phyloP scores from a whole-genome alignment of 2,888 invertebrate species.

The Conchocele bisecta region DNA sequence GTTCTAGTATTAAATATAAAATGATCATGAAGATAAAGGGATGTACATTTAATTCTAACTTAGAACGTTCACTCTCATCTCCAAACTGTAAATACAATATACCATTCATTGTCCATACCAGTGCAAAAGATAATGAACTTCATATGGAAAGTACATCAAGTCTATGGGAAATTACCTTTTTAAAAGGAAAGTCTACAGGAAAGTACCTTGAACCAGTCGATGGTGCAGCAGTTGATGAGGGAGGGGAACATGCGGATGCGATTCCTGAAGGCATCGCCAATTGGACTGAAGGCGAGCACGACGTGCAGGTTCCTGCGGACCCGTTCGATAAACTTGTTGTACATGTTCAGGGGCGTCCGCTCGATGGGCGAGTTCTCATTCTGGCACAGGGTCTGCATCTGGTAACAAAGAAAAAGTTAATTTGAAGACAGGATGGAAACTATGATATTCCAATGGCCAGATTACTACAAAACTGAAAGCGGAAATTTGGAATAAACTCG shows the following conservation, averaged over 20 bases:
- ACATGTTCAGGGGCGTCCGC: constrained; percentile 81
- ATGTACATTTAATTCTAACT: too few relatives aligned
- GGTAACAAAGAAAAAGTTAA: constrained; percentile 9
- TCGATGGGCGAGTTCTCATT: constrained; percentile 78
- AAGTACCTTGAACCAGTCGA: constrained; percentile 83
- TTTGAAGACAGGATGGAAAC: not conserved
- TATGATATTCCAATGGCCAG: too few relatives aligned
- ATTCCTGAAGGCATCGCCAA: constrained; percentile 82
- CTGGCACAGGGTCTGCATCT: constrained; percentile 81
- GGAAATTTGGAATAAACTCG: too few relatives aligned
- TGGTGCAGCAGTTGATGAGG: constrained; percentile 83
- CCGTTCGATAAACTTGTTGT: constrained; percentile 82
- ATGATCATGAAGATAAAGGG: too few relatives aligned
- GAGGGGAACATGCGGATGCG: constrained; percentile 82
- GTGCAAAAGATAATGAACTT: too few relatives aligned
- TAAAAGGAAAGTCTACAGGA: not conserved
- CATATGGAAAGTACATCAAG: too few relatives aligned
- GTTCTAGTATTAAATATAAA: too few relatives aligned
- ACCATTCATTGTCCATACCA: too few relatives aligned
- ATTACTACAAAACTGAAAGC: too few relatives aligned
- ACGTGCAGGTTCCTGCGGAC: constrained; percentile 80
- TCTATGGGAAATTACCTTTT: too few relatives aligned
- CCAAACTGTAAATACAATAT: too few relatives aligned
- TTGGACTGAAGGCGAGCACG: constrained; percentile 82
- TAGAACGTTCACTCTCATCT: too few relatives aligned